Evolutionary conservation across 2,888 invertebrate species (phyloP).

Genomic region (Micoletzkya japonica): DNA sequence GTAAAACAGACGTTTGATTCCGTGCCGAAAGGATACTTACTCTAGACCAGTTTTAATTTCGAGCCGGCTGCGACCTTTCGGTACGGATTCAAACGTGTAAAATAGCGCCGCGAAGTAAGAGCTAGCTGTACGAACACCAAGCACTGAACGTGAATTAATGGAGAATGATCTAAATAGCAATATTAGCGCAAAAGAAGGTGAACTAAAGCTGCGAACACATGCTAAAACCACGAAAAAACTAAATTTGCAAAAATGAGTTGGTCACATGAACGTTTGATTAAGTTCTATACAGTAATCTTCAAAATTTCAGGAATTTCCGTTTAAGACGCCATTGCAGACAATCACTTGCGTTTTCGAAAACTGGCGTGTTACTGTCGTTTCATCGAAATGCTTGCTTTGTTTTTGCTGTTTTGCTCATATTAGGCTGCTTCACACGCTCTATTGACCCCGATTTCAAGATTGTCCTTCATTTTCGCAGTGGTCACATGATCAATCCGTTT

Average conservation of each 20-base stretch:
- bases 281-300: neutral
- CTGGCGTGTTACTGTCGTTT: neutral
- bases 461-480: neutral
- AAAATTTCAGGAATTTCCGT: neutral
- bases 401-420: neutral
- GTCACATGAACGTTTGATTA: neutral
- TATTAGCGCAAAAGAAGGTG: neutral
- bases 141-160: too few species aligned
- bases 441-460: neutral
- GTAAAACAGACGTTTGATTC: too few species aligned
- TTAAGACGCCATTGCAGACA: neutral
- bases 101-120: too few species aligned
- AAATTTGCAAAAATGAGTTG: neutral
- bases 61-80: too few species aligned
- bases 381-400: neutral
- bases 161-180: too few species aligned
- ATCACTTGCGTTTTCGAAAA: constrained; percentile 17
- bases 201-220: neutral
- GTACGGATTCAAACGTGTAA: too few species aligned
- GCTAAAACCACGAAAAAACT: neutral
- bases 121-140: too few species aligned
- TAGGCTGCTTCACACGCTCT: too few species aligned
- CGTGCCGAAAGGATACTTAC: too few species aligned
- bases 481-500: neutral
- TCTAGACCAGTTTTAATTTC: too few species aligned